Percentiles rank a stretch among this genome's conserved stretches.
Conservation (phyloP, 2,797 vertebrate genomes). For the Lutjanus argentimaculatus region DNA sequence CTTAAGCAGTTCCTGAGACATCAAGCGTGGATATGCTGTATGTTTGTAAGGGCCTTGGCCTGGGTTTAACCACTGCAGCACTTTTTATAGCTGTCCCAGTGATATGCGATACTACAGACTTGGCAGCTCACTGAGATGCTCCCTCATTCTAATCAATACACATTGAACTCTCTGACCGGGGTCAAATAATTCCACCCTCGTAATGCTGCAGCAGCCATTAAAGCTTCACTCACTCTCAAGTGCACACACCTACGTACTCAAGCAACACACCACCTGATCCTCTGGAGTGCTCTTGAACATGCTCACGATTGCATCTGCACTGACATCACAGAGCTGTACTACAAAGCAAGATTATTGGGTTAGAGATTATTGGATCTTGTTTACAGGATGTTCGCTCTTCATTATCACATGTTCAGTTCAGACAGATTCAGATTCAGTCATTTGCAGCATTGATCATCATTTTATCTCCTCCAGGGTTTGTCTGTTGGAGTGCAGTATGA, state of each 20-base stretch:
- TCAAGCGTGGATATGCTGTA: neutral
- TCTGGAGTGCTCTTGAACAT: neutral
- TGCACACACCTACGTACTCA: neutral
- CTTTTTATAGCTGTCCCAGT: slow-evolving; percentile 50
- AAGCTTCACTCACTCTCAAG: neutral
- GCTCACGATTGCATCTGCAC: neutral
- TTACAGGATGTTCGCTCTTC: neutral
- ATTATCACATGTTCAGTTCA: neutral
- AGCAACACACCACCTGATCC: neutral
- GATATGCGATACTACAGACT: slow-evolving; percentile 46
- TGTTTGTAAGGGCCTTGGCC: neutral
- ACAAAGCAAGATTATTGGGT: too few relatives aligned
- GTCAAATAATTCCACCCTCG: slow-evolving; percentile 14
- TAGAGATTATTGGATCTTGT: too few relatives aligned
- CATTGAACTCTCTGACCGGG: slow-evolving; percentile 23
- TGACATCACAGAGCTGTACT: neutral
- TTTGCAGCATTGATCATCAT: neutral
- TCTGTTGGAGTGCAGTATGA: slow-evolving; percentile 94
- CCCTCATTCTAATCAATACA: slow-evolving; percentile 55
- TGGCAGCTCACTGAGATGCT: slow-evolving; percentile 38
- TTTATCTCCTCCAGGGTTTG: slow-evolving; percentile 87
- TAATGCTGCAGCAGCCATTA: slow-evolving; percentile 11
- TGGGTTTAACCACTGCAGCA: slow-evolving; percentile 54
- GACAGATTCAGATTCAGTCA: neutral
- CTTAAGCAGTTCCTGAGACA: neutral